Evolutionary conservation across 2,113 vertebrate genomes (phyloP), one percentile per base, ranked within the genome.

Genomic region (Prunella himalayana): DNA sequence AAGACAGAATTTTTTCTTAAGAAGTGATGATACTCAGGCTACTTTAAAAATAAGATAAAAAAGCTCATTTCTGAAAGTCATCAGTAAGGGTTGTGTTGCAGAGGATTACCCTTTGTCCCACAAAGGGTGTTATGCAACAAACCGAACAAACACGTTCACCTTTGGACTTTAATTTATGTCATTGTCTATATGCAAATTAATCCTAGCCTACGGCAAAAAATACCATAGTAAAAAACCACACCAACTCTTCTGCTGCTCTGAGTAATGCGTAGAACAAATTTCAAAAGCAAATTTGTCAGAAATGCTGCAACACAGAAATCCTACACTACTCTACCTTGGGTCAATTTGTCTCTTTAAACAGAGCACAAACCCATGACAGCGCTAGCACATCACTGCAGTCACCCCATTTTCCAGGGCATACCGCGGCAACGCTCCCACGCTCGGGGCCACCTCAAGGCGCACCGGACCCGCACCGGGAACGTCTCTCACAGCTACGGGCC

Each of bases 81-180:
- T 19, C 21, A 56, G 39, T 18, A n/a, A 70, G 9, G 4, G 53
- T 59, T 50, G 10, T 28, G 21, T 56, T 64, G 51, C 42, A 31
- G 23, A 37, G 4, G 20, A 51, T 33, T 86, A 78, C 44, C 51
- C 80, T 94, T 80, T 92, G 84, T 33, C 42, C n/a, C 77, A 77
- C 37, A 61, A 33, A 69, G 30, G 21, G 24, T 4, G 15, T 71
- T 31, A 23, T 3, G 13, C 80, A 78, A 78, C 30, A 51, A 92
- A 44, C 42, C 23, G 8, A 18, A n/a, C 22, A 30, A 60, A 54
- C 2, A 1, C 3, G 24, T 47, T 69, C 50, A 91, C 56, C 57
- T 94, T 91, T 93, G 90, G 89, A 96, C 86, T 92, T n/a, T 8
- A 56, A 41, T n/a, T 69, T 70, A 53, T 28, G 7, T 39, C n/a